These are phyloP conservation scores for Pitta sordida DNA, from an alignment of 2,113 vertebrate genomes.

Conservation along the genomic window DNA sequence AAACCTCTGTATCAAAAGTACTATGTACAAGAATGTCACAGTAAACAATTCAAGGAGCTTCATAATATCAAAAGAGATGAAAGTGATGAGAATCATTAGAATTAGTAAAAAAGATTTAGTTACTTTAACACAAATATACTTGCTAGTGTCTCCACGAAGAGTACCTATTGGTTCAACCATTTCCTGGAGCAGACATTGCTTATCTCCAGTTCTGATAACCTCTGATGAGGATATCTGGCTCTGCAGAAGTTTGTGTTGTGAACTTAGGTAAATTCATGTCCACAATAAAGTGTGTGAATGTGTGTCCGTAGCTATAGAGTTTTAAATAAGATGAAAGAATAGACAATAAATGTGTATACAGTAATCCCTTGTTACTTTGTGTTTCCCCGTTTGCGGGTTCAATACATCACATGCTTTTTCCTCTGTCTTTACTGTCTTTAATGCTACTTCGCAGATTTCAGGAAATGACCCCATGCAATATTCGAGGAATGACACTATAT, in stretches of 20 bases:
- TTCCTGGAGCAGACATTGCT: not conserved
- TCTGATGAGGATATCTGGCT: not conserved
- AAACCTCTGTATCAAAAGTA: not conserved
- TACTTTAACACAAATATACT: not conserved
- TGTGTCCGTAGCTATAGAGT: not conserved
- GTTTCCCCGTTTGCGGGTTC: too few relatives aligned
- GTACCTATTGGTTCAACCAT: accelerated
- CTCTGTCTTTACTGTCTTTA: too few relatives aligned
- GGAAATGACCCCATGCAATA: too few relatives aligned
- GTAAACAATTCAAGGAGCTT: not conserved
- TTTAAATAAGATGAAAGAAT: not conserved
- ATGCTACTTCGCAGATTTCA: too few relatives aligned
- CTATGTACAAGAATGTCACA: not conserved
- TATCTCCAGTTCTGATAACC: not conserved
- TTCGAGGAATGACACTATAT: too few relatives aligned
- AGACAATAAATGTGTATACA: not conserved
- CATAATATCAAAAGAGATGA: not conserved
- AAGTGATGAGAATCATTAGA: not conserved
- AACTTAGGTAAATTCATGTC: not conserved
- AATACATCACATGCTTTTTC: too few relatives aligned
- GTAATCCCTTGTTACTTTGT: too few relatives aligned
- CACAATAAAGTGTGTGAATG: not conserved
- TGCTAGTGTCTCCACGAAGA: not conserved
- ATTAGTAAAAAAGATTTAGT: not conserved
- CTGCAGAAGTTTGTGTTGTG: not conserved